Percentiles rank a stretch among this genome's conserved stretches.
phyloP scores from a whole-genome alignment of 2,888 invertebrate species.

The Spodoptera picta region DNA sequence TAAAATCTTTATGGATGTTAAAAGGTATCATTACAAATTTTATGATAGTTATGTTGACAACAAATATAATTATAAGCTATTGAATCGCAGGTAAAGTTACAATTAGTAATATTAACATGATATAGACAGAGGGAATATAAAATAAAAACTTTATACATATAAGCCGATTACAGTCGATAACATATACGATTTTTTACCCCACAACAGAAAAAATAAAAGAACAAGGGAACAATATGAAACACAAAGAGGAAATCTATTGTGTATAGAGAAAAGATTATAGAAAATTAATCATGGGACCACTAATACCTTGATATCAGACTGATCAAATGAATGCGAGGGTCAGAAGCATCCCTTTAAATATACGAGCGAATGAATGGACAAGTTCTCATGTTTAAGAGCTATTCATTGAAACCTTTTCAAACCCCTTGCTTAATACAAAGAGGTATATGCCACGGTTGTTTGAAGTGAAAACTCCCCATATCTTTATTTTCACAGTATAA shows the following conservation, averaged over 20 bases:
- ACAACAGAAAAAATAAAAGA: constrained; percentile 1
- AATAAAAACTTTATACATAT: too few relatives aligned
- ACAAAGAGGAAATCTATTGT: constrained; percentile 3
- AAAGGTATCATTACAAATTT: too few relatives aligned
- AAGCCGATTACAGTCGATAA: too few relatives aligned
- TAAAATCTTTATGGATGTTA: too few relatives aligned
- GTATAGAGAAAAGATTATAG: constrained; percentile 8
- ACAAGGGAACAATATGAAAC: constrained; percentile 1
- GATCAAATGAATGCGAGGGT: constrained; percentile 18
- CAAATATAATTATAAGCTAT: too few relatives aligned
- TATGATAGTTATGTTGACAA: too few relatives aligned
- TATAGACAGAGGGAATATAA: too few relatives aligned
- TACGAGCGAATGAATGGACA: constrained; percentile 11
- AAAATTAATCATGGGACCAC: constrained; percentile 3
- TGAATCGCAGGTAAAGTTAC: too few relatives aligned
- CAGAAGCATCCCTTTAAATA: neutral
- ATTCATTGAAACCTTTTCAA: constrained; percentile 11
- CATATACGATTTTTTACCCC: too few relatives aligned
- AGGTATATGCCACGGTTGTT: constrained; percentile 12
- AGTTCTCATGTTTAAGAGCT: constrained; percentile 3
- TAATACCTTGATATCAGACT: constrained; percentile 15
- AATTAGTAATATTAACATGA: too few relatives aligned
- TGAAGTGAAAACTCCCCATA: constrained; percentile 6
- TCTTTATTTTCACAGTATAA: constrained; percentile 32
- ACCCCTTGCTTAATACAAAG: constrained; percentile 21